phyloP scores from a whole-genome alignment of 2,797 vertebrate species.

The Enteromius trimaculatus region DNA sequence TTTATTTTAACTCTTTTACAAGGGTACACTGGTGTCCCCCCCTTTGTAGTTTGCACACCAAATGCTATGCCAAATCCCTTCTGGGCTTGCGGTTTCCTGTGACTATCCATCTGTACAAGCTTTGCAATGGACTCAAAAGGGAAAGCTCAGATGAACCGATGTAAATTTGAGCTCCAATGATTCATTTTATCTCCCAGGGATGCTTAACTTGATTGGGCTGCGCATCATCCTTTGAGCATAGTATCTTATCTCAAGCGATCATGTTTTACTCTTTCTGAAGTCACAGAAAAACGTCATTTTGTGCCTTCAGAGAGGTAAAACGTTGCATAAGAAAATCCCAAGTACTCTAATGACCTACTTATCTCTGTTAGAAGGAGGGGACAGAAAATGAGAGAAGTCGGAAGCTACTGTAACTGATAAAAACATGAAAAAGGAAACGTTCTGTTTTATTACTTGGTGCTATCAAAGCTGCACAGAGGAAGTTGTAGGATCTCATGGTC shows the following conservation, averaged over 20 bases:
- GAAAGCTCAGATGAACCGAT: conserved; percentile 63
- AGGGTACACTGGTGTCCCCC: conserved; percentile 74
- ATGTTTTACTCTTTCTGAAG: conserved; percentile 14
- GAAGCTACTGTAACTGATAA: conserved; percentile 69
- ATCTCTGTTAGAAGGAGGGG: conserved; percentile 51
- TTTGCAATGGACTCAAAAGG: conserved; percentile 67
- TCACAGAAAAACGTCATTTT: not conserved
- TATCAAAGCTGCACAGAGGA: conserved; percentile 62
- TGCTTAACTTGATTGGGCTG: conserved; percentile 4
- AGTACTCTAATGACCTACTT: conserved; percentile 59
- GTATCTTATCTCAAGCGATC: conserved; percentile 1
- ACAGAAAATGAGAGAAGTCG: conserved; percentile 54
- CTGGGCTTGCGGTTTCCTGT: conserved; percentile 75
- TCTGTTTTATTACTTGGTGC: conserved; percentile 56
- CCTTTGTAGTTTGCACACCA: conserved; percentile 81
- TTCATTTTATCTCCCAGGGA: conserved; percentile 58
- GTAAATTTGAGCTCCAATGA: conserved; percentile 56
- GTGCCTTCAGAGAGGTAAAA: not conserved
- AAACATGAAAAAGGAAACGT: conserved; percentile 57
- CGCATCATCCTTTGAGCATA: not conserved
- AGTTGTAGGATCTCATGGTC: conserved; percentile 52
- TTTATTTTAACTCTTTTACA: conserved; percentile 79
- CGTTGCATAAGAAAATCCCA: conserved; percentile 36
- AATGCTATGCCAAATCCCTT: conserved; percentile 73
- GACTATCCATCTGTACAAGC: conserved; percentile 76